Conservation (phyloP, 2,797 vertebrate genomes). For the Falco cherrug region DNA sequence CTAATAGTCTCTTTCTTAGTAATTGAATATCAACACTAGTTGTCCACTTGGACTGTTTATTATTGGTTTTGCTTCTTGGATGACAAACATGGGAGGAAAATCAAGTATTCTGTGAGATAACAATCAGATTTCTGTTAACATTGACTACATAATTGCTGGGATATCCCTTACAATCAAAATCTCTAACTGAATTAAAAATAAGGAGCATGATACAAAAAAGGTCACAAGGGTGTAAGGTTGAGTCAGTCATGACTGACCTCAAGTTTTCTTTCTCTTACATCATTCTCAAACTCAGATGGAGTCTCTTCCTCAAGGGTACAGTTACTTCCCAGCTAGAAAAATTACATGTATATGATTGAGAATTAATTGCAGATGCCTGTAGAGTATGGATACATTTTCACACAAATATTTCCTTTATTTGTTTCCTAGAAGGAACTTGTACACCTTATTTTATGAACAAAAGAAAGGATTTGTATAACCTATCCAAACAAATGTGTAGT, state of each 20-base stretch:
- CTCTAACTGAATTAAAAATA: not conserved
- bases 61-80: not conserved
- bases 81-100: not conserved
- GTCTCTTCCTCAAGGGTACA: not conserved
- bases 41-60: not conserved
- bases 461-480: rapidly evolving
- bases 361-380: not conserved
- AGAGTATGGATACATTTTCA: not conserved
- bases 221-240: not conserved
- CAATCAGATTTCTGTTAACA: not conserved
- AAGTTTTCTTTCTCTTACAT: not conserved
- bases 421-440: not conserved
- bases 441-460: not conserved
- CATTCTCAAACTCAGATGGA: not conserved
- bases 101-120: not conserved
- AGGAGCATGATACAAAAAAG: not conserved
- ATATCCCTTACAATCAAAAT: not conserved
- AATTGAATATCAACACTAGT: slow-evolving; percentile 17
- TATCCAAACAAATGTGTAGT: not conserved
- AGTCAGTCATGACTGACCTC: not conserved
- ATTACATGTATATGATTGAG: not conserved
- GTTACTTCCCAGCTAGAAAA: not conserved
- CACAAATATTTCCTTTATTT: not conserved
- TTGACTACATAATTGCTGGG: not conserved
- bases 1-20: not conserved